Percentiles rank a stretch among this genome's conserved stretches.
Evolutionary conservation across 2,888 invertebrate species (phyloP).

Genomic region (Oligia fasciuncula): DNA sequence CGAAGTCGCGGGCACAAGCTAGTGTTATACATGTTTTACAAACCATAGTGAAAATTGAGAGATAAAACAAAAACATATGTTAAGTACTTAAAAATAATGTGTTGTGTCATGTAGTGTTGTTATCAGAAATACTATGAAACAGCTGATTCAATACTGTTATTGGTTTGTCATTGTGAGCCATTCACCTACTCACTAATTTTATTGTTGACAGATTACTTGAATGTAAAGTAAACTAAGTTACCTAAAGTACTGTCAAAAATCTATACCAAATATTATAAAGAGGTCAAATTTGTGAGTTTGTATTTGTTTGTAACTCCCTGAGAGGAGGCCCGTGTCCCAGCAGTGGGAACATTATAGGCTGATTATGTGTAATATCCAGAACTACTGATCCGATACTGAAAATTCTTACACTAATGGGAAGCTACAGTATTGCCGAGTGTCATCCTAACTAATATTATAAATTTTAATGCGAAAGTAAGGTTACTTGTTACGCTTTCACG

Average conservation of each 20-base stretch:
- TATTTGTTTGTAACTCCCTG: not conserved
- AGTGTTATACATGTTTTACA: not conserved
- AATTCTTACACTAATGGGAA: not conserved
- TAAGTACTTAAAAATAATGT: not conserved
- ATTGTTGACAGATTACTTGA: not conserved
- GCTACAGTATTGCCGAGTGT: not conserved
- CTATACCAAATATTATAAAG: no score
- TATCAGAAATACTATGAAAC: constrained; percentile 27
- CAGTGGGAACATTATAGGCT: not conserved
- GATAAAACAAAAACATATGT: not conserved
- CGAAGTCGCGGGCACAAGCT: no score
- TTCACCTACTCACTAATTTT: constrained; percentile 8
- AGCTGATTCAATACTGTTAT: constrained; percentile 30
- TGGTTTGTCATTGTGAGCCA: not conserved
- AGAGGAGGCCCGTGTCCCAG: not conserved
- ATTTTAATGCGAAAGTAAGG: not conserved
- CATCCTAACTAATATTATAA: not conserved
- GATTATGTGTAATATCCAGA: not conserved
- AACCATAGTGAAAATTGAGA: not conserved
- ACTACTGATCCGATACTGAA: not conserved
- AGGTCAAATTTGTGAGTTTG: not conserved
- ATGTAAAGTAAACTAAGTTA: not conserved
- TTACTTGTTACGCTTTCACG: not conserved
- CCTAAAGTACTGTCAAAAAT: not conserved
- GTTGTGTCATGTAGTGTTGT: not conserved